A percentile compares a stretch with the other conserved stretches of the same genome.
Conservation (phyloP, 1,140 invertebrate genomes). For the Tribolium castaneum region DNA sequence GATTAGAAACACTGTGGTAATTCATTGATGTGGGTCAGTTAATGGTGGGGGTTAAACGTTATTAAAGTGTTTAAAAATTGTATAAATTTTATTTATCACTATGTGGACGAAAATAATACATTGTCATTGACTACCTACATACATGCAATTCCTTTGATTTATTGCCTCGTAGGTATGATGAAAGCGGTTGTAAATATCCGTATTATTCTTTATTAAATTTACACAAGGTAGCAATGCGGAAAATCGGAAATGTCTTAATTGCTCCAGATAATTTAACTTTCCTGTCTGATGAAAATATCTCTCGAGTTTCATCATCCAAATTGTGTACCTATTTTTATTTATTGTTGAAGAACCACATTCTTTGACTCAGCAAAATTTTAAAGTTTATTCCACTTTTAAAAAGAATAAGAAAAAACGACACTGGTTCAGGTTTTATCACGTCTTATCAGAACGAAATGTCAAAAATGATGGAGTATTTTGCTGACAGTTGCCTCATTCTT, state of each 20-base stretch:
- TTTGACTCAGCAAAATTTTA: conserved; percentile 19
- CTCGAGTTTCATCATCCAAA: conserved; percentile 11
- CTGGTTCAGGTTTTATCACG: background rate
- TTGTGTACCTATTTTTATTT: background rate
- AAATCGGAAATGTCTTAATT: conserved; percentile 19
- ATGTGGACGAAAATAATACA: too few species aligned
- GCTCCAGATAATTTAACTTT: background rate
- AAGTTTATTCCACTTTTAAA: background rate
- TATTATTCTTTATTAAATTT: background rate
- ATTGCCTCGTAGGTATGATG: too few species aligned
- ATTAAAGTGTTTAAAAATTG: background rate
- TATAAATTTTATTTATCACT: background rate
- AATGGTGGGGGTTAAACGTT: background rate
- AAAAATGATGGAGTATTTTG: background rate
- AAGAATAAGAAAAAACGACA: background rate
- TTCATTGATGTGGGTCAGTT: background rate
- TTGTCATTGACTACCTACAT: too few species aligned
- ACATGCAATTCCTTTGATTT: too few species aligned
- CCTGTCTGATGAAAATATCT: background rate
- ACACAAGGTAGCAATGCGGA: background rate
- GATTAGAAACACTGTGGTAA: background rate
- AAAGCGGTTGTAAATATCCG: too few species aligned
- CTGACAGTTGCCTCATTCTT: too few species aligned
- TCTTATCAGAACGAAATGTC: background rate
- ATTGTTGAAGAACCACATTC: conserved; percentile 21